Base-by-base conservation (phyloP, 2,797 vertebrate genomes). In the Phrynocephalus guinanensis region DNA sequence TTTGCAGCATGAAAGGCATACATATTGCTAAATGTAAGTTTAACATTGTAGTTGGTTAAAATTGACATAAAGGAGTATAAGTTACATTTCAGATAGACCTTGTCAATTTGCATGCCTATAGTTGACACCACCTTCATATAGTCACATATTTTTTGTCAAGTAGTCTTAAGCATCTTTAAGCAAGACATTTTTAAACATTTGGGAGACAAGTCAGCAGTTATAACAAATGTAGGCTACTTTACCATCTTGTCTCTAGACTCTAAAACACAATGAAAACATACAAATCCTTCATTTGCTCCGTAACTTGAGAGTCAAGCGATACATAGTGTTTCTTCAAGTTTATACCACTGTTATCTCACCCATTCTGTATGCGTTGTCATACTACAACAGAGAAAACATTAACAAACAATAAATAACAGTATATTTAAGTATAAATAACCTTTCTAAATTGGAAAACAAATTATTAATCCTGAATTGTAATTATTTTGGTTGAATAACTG, bases 291-390 rank as follows among this genome's bases (percentile, higher is more conserved):
- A 93, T 87, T 92, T 94, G 95, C 93, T 97, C 95, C 95, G 85
- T 38, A 93, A 88, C 86, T 91, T 91, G 91, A 92, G 94, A 95
- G 86, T 93, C 93, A 95, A 90, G 91, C 92, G 92, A 94, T 93
- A 93, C 90, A 80, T 90, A 89, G 63, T 88, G 92, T 86, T 95
- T 92, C 94, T 96, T 96, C 95, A 92, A 88, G 90, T 82, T 95
- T 96, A 97, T 91, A 97, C 96, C 95, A 96, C 96, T 91, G 96
- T 97, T 93, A 96, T 93, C 90, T 95, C 96, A 95, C 96, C 96
- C 94, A 91, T 95, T 95, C 96, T 87, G 93, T 94, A 93, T 96
- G 93, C 75, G 79, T 94, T 83, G 90, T 94, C 93, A 90, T 95
- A 92, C 96, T 97, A 97, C 48, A 96, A 96, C 95, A 95, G 95